Conservation (phyloP, 2,113 vertebrate genomes). For the Trogon melanurus region DNA sequence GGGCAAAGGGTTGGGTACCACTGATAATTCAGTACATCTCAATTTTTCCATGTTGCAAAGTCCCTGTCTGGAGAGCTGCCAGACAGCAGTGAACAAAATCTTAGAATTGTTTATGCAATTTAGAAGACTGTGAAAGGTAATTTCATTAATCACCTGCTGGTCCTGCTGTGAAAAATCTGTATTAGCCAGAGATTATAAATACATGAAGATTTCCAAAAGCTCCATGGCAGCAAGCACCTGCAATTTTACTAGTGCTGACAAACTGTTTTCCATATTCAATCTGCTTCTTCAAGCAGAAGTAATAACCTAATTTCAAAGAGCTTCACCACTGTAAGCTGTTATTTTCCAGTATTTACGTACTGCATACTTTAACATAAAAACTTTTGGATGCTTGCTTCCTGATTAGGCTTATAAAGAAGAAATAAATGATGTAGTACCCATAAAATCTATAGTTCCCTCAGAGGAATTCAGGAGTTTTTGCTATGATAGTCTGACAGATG, state of each 20-base stretch:
- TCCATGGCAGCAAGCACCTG: not conserved
- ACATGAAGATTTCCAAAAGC: not conserved
- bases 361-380: not conserved
- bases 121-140: constrained; percentile 21
- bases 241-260: constrained; percentile 4
- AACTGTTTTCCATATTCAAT: not conserved
- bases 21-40: not conserved
- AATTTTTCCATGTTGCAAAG: not conserved
- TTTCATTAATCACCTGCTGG: constrained; percentile 49
- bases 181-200: not conserved
- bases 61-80: not conserved
- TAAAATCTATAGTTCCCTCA: not conserved
- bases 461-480: not conserved
- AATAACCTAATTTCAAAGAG: not conserved
- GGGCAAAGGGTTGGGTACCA: not conserved
- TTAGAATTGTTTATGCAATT: constrained; percentile 9
- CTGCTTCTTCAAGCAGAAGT: constrained; percentile 19
- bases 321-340: not conserved
- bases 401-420: not conserved
- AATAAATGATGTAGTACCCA: not conserved
- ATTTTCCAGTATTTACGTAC: not conserved
- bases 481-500: not conserved
- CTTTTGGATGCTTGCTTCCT: not conserved
- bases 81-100: not conserved
- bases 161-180: constrained; percentile 6